phyloP scores from a whole-genome alignment of 2,113 vertebrate species.

The Dromaius novaehollandiae region DNA sequence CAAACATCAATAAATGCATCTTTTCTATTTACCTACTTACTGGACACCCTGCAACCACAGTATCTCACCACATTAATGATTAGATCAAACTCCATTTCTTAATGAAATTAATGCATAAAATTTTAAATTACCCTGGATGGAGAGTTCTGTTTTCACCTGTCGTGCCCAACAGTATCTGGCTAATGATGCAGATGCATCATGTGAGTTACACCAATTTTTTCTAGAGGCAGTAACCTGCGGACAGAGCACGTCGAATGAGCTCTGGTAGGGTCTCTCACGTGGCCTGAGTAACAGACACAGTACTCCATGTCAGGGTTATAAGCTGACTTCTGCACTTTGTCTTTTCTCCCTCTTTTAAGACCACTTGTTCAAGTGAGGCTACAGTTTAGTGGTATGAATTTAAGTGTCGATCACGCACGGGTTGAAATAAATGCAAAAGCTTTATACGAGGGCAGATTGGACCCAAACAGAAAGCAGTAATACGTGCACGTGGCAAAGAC shows the following conservation, averaged over 20 bases:
- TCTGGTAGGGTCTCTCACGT: neutral
- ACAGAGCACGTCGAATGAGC: neutral
- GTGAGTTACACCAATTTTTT: neutral
- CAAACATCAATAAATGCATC: neutral
- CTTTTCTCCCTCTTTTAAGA: neutral
- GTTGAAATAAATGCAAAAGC: neutral
- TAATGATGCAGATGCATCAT: neutral
- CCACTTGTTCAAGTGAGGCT: neutral
- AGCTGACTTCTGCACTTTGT: neutral
- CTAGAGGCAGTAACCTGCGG: neutral
- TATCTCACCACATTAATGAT: neutral
- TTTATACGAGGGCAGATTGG: neutral
- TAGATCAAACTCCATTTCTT: neutral
- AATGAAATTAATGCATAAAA: neutral
- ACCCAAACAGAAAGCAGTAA: neutral
- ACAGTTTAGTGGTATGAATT: neutral
- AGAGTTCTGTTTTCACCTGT: neutral
- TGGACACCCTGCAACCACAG: neutral
- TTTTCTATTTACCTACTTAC: neutral
- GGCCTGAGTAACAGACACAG: neutral
- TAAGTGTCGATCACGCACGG: neutral
- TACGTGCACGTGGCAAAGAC: neutral
- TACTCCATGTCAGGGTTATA: neutral
- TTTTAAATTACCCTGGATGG: neutral
- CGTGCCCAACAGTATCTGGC: neutral